Evolutionary conservation across 1,140 invertebrate species (phyloP).

Genomic region (Reticulitermes speratus): DNA sequence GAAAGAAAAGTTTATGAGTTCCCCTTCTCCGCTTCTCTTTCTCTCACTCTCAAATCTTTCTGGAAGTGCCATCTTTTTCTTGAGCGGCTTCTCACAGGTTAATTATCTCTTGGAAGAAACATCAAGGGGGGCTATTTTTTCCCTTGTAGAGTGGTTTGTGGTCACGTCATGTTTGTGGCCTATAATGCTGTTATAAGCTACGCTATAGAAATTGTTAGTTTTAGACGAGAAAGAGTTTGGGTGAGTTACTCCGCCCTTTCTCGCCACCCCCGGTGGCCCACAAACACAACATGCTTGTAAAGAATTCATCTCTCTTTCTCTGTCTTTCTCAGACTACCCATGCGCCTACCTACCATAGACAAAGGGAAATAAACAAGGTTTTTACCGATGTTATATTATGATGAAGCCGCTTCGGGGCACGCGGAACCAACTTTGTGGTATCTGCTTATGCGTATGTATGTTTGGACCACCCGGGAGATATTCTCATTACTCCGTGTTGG

Average conservation of each 20-base stretch:
- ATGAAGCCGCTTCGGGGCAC: not conserved
- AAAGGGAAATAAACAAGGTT: conserved; percentile 31
- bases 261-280: conserved; percentile 34
- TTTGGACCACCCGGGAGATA: conserved; percentile 32
- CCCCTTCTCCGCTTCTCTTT: not conserved
- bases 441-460: not conserved
- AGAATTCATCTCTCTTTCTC: no score
- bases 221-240: conserved; percentile 16
- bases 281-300: not conserved
- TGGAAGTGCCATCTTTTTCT: not conserved
- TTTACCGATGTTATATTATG: conserved; percentile 31
- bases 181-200: conserved; percentile 19
- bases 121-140: not conserved
- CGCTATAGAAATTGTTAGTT: conserved; percentile 28
- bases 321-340: no score
- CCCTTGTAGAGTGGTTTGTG: not conserved
- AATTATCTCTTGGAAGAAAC: conserved; percentile 18
- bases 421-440: conserved; percentile 4
- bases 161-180: conserved; percentile 13
- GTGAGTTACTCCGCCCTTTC: conserved; percentile 30
- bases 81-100: not conserved
- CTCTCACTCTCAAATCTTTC: not conserved
- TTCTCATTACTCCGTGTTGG: conserved; percentile 23
- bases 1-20: not conserved
- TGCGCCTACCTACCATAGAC: not conserved